Evolutionary conservation across 2,888 invertebrate species (phyloP).

Genomic region (Campoplex nolae): DNA sequence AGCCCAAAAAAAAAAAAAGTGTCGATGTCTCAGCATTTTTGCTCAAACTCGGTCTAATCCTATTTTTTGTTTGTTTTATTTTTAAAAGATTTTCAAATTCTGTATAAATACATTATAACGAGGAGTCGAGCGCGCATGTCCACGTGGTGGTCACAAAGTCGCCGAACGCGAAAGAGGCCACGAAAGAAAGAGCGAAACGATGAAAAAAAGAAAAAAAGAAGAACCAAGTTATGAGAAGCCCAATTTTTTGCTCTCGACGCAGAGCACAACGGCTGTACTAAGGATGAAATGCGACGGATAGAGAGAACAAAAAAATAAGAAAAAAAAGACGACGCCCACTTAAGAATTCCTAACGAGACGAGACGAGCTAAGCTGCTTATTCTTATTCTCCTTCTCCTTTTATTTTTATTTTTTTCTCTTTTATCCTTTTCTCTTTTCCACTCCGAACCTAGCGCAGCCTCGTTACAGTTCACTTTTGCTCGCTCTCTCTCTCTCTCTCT

Average conservation of each 20-base stretch:
- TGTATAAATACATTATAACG: slow-evolving; percentile 11
- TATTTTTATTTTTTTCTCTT: background rate
- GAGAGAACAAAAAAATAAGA: background rate
- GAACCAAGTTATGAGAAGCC: slow-evolving; percentile 26
- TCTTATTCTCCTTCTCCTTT: slow-evolving; percentile 7
- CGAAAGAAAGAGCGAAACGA: slow-evolving; percentile 2
- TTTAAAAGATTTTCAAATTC: background rate
- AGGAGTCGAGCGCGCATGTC: background rate
- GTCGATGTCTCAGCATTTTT: background rate
- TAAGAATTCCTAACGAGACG: slow-evolving; percentile 53
- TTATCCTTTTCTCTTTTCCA: background rate
- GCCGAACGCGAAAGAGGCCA: slow-evolving; percentile 1
- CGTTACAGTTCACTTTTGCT: slow-evolving; percentile 5
- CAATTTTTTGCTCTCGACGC: slow-evolving; percentile 42
- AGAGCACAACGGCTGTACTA: background rate
- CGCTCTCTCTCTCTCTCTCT: slow-evolving; percentile 12
- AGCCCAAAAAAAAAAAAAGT: too few species aligned
- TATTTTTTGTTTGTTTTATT: background rate
- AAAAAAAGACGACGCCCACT: slow-evolving; percentile 36
- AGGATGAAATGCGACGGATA: slow-evolving; percentile 5
- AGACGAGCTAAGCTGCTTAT: slow-evolving; percentile 43
- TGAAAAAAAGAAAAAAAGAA: background rate
- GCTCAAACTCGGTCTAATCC: background rate
- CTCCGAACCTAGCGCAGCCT: background rate
- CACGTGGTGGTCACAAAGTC: slow-evolving; percentile 1